Percentiles rank a stretch among this genome's conserved stretches.
phyloP scores from a whole-genome alignment of 2,113 vertebrate genomes.

The Antechinus stuartii region DNA sequence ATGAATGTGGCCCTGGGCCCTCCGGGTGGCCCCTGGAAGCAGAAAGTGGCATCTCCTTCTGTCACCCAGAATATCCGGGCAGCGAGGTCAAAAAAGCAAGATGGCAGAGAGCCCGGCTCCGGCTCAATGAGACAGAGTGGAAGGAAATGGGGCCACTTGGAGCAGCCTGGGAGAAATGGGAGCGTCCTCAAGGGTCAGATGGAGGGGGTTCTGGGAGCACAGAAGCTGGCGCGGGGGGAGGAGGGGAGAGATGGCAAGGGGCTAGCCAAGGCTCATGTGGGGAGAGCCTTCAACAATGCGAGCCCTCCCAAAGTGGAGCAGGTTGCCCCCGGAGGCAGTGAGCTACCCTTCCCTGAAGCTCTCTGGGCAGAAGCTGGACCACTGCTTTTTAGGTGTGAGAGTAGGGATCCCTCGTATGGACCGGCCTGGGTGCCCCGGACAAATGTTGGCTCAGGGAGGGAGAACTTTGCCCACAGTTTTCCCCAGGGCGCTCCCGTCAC shows the following conservation, averaged over 20 bases:
- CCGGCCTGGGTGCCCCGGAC: too few relatives aligned
- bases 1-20: background rate
- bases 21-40: background rate
- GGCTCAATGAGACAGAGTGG: background rate
- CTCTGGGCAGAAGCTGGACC: background rate
- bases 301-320: too few relatives aligned
- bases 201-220: too few relatives aligned
- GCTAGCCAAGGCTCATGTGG: background rate
- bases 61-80: background rate
- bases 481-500: background rate
- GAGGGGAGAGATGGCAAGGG: too few relatives aligned
- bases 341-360: background rate
- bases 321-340: too few relatives aligned
- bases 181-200: background rate
- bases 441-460: background rate
- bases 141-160: background rate
- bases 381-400: background rate
- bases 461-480: background rate
- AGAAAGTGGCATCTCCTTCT: background rate
- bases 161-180: background rate
- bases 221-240: too few relatives aligned
- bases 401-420: background rate
- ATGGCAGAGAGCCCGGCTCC: background rate
- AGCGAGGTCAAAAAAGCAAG: background rate
- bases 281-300: background rate